Conservation (phyloP, 2,888 invertebrate species). For the Polyommatus icarus region DNA sequence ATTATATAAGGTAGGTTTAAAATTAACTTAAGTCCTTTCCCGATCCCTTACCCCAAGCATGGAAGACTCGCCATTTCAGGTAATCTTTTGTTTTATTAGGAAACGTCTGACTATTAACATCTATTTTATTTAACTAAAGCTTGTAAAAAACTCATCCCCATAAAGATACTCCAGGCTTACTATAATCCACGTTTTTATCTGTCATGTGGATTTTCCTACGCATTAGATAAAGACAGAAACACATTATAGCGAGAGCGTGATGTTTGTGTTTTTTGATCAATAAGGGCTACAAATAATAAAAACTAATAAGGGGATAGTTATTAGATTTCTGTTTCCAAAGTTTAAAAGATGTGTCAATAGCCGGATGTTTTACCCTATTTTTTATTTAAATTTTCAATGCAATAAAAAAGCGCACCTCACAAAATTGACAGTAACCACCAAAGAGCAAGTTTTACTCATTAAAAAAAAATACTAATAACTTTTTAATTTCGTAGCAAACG, state of each 20-base stretch:
- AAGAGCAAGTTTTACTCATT: slow-evolving; percentile 47
- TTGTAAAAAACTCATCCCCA: not conserved
- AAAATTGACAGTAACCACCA: not conserved
- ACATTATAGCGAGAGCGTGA: not conserved
- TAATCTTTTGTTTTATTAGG: slow-evolving; percentile 59
- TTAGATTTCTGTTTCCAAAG: not conserved
- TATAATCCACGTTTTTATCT: not conserved
- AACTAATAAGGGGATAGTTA: too few species aligned
- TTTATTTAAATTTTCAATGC: not conserved
- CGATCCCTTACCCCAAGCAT: slow-evolving; percentile 63
- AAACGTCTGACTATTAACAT: not conserved
- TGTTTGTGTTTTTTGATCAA: not conserved
- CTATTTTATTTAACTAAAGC: not conserved
- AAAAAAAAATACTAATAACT: slow-evolving; percentile 36
- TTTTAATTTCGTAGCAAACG: slow-evolving; percentile 74
- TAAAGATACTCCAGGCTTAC: not conserved
- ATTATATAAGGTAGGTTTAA: slow-evolving; percentile 47
- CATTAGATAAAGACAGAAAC: not conserved
- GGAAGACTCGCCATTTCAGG: slow-evolving; percentile 70
- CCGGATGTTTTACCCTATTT: not conserved
- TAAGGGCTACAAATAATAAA: too few species aligned
- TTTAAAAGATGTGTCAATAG: not conserved
- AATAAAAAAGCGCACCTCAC: not conserved
- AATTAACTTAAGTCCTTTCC: slow-evolving; percentile 54
- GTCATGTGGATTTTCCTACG: not conserved